Evolutionary conservation across 2,113 vertebrate species (phyloP), one percentile per base, ranked within the genome.

Genomic region (Sinocyclocheilus anophthalmus): DNA sequence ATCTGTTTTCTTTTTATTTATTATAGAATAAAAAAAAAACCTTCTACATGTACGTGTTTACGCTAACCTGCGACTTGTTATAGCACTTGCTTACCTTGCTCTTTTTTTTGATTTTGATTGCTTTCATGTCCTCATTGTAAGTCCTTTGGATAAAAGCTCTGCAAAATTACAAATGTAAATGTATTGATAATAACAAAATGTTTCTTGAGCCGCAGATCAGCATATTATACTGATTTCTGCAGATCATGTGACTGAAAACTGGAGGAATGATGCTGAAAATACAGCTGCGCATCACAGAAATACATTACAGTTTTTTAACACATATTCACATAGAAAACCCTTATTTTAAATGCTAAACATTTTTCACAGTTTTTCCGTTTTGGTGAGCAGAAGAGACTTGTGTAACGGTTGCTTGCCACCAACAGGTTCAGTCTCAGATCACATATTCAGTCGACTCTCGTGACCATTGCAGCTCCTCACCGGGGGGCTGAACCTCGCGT

Each of bases 401-500:
- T 61, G 57, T 22, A n/a, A 5, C 20, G 57, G 13, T 3, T 67
- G 50, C 16, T 53, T 14, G 50, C 13, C 3, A 13, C 12, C 50
- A 3, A 3, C 63, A 67, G 1, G 14, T 24, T n/a, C 9, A 67
- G 24, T 14, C 63, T 14, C 63, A 16, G 65, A 30, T 18, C 53
- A 55, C 65, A 37, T 69, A 37, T 70, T 70, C 67, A 20, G 67
- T 20, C 8, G 14, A 37, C 16, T 67, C 5, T 67, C 30, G 10
- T 37, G 67, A 70, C 30, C 26, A n/a, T 33, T 69, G 26, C 65
- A 18, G 65, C 26, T 69, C 5, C 84, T 37, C 24, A n/a, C 20
- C 65, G n/a, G 65, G 79, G 77, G 80, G 61, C 77, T 88, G 53
- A 85, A 85, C 89, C 85, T 87, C 86, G 20, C 89, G 89, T 84